Conservation (phyloP, 2,113 vertebrate genomes). For the Callorhinus ursinus region DNA sequence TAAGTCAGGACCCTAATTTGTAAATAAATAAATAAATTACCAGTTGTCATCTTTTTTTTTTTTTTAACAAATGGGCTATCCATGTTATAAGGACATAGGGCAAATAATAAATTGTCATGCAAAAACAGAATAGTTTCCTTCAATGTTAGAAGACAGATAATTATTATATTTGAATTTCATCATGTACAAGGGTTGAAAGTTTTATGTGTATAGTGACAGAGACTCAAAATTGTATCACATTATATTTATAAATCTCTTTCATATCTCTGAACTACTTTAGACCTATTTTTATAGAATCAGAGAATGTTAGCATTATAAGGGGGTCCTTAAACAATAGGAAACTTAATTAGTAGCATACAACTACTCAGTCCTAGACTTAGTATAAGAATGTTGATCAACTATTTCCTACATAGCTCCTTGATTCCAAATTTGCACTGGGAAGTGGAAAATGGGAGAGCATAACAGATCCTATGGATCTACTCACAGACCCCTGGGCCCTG, state of each 20-base stretch:
- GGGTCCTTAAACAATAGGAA: not conserved
- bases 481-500: not conserved
- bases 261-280: not conserved
- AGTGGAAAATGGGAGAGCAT: not conserved
- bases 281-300: not conserved
- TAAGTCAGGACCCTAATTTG: slow-evolving; percentile 43
- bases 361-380: not conserved
- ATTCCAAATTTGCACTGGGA: not conserved
- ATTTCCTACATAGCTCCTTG: not conserved
- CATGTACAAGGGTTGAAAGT: not conserved
- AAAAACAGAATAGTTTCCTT: slow-evolving; percentile 49
- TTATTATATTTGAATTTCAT: slow-evolving; percentile 23
- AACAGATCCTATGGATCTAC: not conserved
- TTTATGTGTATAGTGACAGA: not conserved
- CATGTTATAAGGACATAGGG: not conserved
- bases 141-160: slow-evolving; percentile 16
- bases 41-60: not conserved
- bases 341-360: not conserved
- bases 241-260: not conserved
- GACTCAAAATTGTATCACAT: not conserved
- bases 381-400: not conserved
- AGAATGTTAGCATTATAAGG: not conserved
- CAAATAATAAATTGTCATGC: not conserved
- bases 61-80: not conserved
- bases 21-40: slow-evolving; percentile 34